These are phyloP conservation scores for Orchesellides sinensis DNA, from an alignment of 2,888 invertebrate genomes.

Conservation along the genomic window DNA sequence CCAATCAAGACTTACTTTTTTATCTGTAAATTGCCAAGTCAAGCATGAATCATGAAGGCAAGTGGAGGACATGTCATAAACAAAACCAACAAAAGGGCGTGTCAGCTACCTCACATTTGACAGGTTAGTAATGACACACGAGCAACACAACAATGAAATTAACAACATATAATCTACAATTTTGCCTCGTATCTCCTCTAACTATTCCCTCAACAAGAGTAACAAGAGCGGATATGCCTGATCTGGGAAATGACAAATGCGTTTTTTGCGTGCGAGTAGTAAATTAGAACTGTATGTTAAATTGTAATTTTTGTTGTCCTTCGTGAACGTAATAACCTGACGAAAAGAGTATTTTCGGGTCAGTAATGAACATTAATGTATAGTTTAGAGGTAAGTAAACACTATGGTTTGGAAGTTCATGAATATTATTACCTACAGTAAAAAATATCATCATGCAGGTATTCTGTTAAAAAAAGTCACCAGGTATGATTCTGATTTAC, in stretches of 20 bases:
- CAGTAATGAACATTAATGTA: background rate
- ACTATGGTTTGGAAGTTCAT: no score
- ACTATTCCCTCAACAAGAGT: slow-evolving; percentile 33
- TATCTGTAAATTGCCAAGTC: background rate
- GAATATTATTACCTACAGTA: no score
- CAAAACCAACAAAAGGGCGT: slow-evolving; percentile 61
- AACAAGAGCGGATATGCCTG: slow-evolving; percentile 68
- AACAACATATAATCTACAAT: slow-evolving; percentile 11
- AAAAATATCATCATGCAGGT: no score
- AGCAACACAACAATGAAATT: slow-evolving; percentile 8
- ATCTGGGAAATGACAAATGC: slow-evolving; percentile 71
- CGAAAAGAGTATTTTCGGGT: background rate
- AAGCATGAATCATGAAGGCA: background rate
- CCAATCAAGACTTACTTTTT: no score
- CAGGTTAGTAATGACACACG: slow-evolving; percentile 44
- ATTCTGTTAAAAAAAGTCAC: no score
- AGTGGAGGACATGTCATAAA: slow-evolving; percentile 11
- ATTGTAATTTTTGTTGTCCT: background rate
- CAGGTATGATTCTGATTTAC: no score
- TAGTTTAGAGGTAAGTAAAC: no score
- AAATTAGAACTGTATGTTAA: slow-evolving; percentile 64
- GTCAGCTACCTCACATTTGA: slow-evolving; percentile 27
- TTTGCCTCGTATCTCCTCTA: background rate
- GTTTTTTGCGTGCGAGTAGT: slow-evolving; percentile 68
- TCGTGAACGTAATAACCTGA: background rate